Percentiles rank a stretch among this genome's conserved stretches.
Evolutionary conservation across 2,888 invertebrate genomes (phyloP).

Genomic region (Caenorhabditis becei): DNA sequence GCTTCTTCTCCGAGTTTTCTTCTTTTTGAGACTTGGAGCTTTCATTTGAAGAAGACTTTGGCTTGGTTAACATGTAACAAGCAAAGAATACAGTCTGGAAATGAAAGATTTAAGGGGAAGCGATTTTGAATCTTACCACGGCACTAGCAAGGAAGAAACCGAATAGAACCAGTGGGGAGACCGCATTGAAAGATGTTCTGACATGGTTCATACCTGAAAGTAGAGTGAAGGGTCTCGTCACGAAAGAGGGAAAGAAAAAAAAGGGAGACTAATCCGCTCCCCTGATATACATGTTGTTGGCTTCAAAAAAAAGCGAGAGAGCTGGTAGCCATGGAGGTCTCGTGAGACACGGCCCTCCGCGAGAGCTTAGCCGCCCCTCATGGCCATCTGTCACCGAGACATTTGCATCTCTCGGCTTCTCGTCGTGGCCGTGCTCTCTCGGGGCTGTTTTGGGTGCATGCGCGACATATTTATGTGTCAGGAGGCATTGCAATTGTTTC

Average conservation of each 20-base stretch:
- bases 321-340: conserved; percentile 18
- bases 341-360: not conserved
- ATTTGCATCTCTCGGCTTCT: no score
- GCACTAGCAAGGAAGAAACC: not conserved
- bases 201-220: not conserved
- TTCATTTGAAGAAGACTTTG: not conserved
- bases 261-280: not conserved
- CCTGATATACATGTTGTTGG: no score
- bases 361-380: not conserved
- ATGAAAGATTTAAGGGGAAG: not conserved
- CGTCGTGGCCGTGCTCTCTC: no score
- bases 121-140: not conserved
- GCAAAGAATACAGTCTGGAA: not conserved
- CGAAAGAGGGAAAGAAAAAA: not conserved
- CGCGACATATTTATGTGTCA: no score
- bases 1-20: not conserved
- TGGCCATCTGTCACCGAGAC: no score
- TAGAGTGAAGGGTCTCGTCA: not conserved
- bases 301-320: not conserved
- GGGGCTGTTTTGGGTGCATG: no score
- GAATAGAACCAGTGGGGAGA: not conserved
- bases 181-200: not conserved
- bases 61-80: not conserved
- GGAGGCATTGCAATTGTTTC: no score
- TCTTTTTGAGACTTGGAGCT: conserved; percentile 7